phyloP scores from a whole-genome alignment of 2,888 invertebrate species.

The Stenichneumon culpator region DNA sequence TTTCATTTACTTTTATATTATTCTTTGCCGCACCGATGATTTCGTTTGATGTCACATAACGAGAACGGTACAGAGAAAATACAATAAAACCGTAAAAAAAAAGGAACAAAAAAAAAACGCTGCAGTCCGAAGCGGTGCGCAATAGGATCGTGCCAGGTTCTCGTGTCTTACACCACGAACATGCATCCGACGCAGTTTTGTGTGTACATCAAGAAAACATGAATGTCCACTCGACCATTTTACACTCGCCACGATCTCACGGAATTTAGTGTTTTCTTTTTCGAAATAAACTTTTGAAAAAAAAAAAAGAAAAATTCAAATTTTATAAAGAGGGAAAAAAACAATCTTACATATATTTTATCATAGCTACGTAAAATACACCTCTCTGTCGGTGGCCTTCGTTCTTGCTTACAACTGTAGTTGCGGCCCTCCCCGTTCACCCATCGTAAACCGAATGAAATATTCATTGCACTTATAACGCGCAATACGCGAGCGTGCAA shows the following conservation, averaged over 20 bases:
- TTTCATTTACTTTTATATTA: background rate
- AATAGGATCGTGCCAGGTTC: slow-evolving; percentile 63
- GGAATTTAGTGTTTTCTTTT: slow-evolving; percentile 7
- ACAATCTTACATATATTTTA: slow-evolving; percentile 9
- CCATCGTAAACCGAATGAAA: slow-evolving; percentile 26
- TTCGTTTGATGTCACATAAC: background rate
- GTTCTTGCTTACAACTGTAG: slow-evolving; percentile 48
- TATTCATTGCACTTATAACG: slow-evolving; percentile 51
- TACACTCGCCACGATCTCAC: slow-evolving; percentile 56
- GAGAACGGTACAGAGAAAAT: background rate
- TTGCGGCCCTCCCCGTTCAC: slow-evolving; percentile 35
- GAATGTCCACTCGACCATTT: slow-evolving; percentile 31
- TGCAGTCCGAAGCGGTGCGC: slow-evolving; percentile 49
- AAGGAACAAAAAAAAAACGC: background rate
- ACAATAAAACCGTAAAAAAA: slow-evolving; percentile 22
- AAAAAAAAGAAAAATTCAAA: background rate
- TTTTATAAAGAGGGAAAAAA: background rate
- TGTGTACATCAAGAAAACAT: slow-evolving; percentile 42
- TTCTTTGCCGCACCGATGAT: background rate
- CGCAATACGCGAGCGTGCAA: slow-evolving; percentile 33
- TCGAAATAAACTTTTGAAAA: slow-evolving; percentile 7
- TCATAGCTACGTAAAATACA: slow-evolving; percentile 21
- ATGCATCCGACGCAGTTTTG: slow-evolving; percentile 36
- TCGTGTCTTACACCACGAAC: slow-evolving; percentile 56
- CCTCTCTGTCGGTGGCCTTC: slow-evolving; percentile 47